These are phyloP conservation scores for Caenorhabditis angaria DNA, from an alignment of 2,888 invertebrate species.

Conservation along the genomic window DNA sequence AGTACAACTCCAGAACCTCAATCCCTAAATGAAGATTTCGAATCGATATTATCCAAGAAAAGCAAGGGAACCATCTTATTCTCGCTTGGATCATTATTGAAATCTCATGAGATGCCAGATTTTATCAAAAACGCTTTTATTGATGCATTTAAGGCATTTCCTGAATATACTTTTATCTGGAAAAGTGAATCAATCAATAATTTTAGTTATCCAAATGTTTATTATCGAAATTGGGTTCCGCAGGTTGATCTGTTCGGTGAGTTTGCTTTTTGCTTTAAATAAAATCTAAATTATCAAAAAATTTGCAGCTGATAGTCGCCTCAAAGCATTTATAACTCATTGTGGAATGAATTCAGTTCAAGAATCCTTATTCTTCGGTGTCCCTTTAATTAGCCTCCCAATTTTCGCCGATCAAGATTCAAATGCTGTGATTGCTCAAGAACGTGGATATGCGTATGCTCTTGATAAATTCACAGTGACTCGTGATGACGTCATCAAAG, in stretches of 20 bases:
- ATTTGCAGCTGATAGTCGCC: slow-evolving; percentile 32
- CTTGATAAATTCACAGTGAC: slow-evolving; percentile 29
- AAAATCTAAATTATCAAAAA: not conserved
- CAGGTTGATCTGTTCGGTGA: slow-evolving; percentile 41
- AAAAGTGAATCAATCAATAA: slow-evolving; percentile 23
- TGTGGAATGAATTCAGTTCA: slow-evolving; percentile 44
- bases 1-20: slow-evolving; percentile 19
- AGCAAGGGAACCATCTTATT: slow-evolving; percentile 29
- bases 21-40: slow-evolving; percentile 8
- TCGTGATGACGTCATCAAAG: slow-evolving; percentile 21
- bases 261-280: not conserved
- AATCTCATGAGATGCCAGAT: slow-evolving; percentile 31
- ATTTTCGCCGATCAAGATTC: slow-evolving; percentile 47
- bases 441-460: slow-evolving; percentile 13
- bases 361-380: slow-evolving; percentile 33
- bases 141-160: slow-evolving; percentile 32
- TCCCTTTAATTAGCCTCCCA: slow-evolving; percentile 36
- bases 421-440: slow-evolving; percentile 33
- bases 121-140: slow-evolving; percentile 30
- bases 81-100: slow-evolving; percentile 35
- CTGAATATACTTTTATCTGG: slow-evolving; percentile 38
- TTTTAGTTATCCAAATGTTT: slow-evolving; percentile 25
- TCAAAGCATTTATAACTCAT: slow-evolving; percentile 41
- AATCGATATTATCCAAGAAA: not conserved
- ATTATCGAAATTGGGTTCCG: slow-evolving; percentile 31